Conservation (phyloP, 2,113 vertebrate species). For the Meleagris gallopavo region DNA sequence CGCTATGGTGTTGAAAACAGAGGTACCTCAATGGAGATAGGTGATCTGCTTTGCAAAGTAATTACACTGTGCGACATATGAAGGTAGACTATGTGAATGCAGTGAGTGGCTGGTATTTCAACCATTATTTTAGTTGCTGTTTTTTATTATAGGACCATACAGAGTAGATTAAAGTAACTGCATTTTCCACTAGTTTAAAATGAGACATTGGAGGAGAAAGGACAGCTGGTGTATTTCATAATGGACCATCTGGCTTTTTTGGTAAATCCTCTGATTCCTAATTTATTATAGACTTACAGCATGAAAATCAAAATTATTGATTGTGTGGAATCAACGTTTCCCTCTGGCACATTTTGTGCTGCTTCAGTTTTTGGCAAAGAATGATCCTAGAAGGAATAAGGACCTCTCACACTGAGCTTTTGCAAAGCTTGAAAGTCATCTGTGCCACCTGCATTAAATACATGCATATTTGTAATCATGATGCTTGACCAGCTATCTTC, state of each 20-base stretch:
- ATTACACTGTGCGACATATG: neutral
- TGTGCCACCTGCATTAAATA: neutral
- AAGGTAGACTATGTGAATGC: neutral
- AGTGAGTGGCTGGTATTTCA: neutral
- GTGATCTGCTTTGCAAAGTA: neutral
- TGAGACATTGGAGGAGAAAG: conserved; percentile 12
- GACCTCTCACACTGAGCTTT: neutral
- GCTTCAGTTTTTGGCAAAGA: neutral
- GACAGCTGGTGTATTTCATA: conserved; percentile 65
- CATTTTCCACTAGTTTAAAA: conserved; percentile 39
- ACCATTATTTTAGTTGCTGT: neutral
- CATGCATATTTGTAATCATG: neutral
- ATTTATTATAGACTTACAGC: conserved; percentile 64
- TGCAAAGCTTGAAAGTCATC: conserved; percentile 28
- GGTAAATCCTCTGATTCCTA: conserved; percentile 58
- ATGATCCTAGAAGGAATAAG: neutral
- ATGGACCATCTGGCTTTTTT: conserved; percentile 65
- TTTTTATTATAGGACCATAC: conserved; percentile 4
- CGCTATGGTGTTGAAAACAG: neutral
- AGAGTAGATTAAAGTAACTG: conserved; percentile 39
- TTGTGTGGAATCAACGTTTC: conserved; percentile 47
- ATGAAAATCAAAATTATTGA: conserved; percentile 61
- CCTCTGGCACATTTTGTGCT: conserved; percentile 24
- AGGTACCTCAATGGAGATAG: neutral
- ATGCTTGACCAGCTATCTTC: neutral